These are phyloP conservation scores for Conops quadrifasciatus DNA, from an alignment of 2,888 invertebrate genomes.

Conservation along the genomic window DNA sequence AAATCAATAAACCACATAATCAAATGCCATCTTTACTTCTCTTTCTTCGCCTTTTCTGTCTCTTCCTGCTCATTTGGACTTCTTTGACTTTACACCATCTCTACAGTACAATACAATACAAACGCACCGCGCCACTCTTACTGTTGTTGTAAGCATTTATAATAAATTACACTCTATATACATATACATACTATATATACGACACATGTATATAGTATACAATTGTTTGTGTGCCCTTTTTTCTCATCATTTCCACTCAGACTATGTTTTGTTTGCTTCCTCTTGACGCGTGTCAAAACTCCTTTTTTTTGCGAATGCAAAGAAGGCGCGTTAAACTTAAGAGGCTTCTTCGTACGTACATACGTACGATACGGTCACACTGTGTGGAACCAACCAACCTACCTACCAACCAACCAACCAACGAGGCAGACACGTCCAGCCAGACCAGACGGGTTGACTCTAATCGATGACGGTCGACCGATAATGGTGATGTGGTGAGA, in stretches of 20 bases:
- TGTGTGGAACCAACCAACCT: too few relatives aligned
- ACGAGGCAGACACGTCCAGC: conserved; percentile 23
- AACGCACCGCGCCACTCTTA: too few relatives aligned
- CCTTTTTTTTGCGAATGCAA: too few relatives aligned
- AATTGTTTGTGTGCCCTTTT: background rate
- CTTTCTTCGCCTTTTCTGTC: background rate
- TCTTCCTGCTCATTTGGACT: background rate
- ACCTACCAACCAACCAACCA: too few relatives aligned
- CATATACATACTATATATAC: background rate
- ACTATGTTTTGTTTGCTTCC: background rate
- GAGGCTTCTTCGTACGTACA: too few relatives aligned
- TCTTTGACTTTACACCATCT: background rate
- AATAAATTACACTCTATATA: too few relatives aligned
- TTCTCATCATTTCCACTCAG: background rate
- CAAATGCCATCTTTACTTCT: background rate
- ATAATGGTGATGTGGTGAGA: background rate
- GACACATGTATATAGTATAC: background rate
- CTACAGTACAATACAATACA: too few relatives aligned
- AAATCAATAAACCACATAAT: conserved; percentile 3
- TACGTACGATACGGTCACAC: background rate
- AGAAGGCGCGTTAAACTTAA: conserved; percentile 29
- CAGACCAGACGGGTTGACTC: conserved; percentile 17
- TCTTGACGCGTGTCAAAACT: background rate
- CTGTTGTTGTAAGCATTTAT: too few relatives aligned
- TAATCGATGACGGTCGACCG: conserved; percentile 7